A percentile compares a stretch with the other conserved stretches of the same genome.
Evolutionary conservation across 92 coral and sea anemone species (phyloP).

Genomic region (Epizoanthus illoricatus): DNA sequence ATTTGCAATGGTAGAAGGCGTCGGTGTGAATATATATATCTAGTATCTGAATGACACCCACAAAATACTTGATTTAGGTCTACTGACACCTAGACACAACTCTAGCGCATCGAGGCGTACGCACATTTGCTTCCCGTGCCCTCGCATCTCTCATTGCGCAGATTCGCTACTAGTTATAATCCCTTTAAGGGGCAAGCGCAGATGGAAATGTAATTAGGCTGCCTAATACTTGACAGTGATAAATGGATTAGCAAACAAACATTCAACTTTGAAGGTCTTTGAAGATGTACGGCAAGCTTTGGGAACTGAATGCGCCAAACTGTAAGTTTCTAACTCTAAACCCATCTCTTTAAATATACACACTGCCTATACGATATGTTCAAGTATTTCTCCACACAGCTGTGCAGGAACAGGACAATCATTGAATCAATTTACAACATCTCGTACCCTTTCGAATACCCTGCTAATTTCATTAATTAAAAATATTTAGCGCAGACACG

Average conservation of each 20-base stretch:
- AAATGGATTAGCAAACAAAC: constrained; percentile 46
- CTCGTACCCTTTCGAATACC: constrained; percentile 21
- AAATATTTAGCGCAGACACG: constrained; percentile 36
- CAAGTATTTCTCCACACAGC: background rate
- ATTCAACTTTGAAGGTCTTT: constrained; percentile 32
- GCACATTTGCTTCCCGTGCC: constrained; percentile 29
- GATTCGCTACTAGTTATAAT: constrained; percentile 30
- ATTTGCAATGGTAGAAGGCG: background rate
- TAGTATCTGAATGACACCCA: constrained; percentile 8
- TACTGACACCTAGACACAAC: constrained; percentile 2
- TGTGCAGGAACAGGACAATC: background rate
- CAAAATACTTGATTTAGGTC: constrained; percentile 1
- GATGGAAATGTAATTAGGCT: constrained; percentile 41
- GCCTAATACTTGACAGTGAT: constrained; percentile 38
- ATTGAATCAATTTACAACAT: background rate
- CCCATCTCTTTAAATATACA: background rate
- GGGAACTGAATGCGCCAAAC: background rate
- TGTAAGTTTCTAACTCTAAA: background rate
- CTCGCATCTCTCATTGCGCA: constrained; percentile 26
- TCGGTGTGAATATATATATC: background rate
- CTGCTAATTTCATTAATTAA: constrained; percentile 65
- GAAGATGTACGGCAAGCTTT: constrained; percentile 8
- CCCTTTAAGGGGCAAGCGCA: constrained; percentile 37
- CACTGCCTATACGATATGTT: background rate
- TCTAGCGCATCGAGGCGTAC: constrained; percentile 32